A percentile compares a stretch with the other conserved stretches of the same genome.
These are phyloP conservation scores for Falco rusticolus DNA, from an alignment of 2,797 vertebrate species.

Conservation along the genomic window DNA sequence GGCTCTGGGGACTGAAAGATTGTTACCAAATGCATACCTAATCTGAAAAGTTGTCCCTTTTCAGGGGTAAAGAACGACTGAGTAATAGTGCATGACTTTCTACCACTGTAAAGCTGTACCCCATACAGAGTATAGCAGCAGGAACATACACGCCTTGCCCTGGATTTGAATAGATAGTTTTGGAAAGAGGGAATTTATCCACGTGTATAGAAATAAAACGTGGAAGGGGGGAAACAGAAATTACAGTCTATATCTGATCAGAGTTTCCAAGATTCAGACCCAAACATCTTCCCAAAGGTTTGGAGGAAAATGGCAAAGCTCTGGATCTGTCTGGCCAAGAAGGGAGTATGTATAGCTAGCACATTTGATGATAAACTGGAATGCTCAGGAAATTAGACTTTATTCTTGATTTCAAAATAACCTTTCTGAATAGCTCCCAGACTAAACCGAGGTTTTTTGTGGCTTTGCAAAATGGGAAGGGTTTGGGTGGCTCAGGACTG, in stretches of 20 bases:
- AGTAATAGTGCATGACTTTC: neutral
- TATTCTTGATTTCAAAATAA: neutral
- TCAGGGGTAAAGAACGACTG: neutral
- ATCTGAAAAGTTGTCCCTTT: neutral
- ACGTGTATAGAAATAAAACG: accelerated
- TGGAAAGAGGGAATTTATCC: neutral
- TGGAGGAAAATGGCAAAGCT: neutral
- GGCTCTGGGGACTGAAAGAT: neutral
- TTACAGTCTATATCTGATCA: neutral
- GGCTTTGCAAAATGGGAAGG: conserved; percentile 26
- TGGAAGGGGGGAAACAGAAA: neutral
- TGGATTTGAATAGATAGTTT: neutral
- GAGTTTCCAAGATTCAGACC: neutral
- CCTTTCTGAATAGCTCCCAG: neutral
- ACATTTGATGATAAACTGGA: neutral
- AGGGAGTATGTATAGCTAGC: accelerated
- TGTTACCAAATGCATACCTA: neutral
- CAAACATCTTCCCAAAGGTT: neutral
- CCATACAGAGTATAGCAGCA: neutral
- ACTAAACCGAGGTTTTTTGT: neutral
- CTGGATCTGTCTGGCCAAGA: neutral
- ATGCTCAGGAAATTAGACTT: neutral
- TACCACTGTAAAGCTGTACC: neutral
- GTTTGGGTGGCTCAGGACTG: neutral
- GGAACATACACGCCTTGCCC: neutral